Evolutionary conservation across 1,140 invertebrate genomes (phyloP).

Genomic region (Cydia fagiglandana): DNA sequence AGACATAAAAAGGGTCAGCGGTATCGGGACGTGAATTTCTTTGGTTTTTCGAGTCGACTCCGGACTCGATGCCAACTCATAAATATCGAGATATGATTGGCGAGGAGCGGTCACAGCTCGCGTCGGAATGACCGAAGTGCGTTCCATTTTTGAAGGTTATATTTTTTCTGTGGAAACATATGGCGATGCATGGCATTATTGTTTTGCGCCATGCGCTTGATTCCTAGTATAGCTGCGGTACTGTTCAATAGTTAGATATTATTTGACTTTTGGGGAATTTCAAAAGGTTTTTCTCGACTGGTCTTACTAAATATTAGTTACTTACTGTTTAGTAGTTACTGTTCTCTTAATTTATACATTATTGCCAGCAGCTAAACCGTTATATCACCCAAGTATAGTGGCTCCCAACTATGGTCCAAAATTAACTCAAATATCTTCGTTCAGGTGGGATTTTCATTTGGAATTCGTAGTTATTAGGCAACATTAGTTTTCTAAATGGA

Average conservation of each 20-base stretch:
- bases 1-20: slow-evolving; percentile 66
- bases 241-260: background rate
- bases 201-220: slow-evolving; percentile 6
- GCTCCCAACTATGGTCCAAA: too few relatives aligned
- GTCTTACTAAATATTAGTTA: background rate
- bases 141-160: slow-evolving; percentile 40
- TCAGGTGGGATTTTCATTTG: too few relatives aligned
- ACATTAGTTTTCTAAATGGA: too few relatives aligned
- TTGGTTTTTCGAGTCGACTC: slow-evolving; percentile 46
- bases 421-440: too few relatives aligned
- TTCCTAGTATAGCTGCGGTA: slow-evolving; percentile 2
- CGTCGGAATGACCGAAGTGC: slow-evolving; percentile 49
- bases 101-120: slow-evolving; percentile 33
- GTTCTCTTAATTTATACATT: too few relatives aligned
- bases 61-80: slow-evolving; percentile 50
- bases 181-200: slow-evolving; percentile 7
- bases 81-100: slow-evolving; percentile 66
- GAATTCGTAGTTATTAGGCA: too few relatives aligned
- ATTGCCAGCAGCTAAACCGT: too few relatives aligned
- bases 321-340: background rate
- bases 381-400: too few relatives aligned
- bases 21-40: slow-evolving; percentile 49
- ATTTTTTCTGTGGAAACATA: slow-evolving; percentile 7
- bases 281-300: background rate
- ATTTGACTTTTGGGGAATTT: background rate